phyloP scores from a whole-genome alignment of 2,888 invertebrate species.

The Mythimna impura region DNA sequence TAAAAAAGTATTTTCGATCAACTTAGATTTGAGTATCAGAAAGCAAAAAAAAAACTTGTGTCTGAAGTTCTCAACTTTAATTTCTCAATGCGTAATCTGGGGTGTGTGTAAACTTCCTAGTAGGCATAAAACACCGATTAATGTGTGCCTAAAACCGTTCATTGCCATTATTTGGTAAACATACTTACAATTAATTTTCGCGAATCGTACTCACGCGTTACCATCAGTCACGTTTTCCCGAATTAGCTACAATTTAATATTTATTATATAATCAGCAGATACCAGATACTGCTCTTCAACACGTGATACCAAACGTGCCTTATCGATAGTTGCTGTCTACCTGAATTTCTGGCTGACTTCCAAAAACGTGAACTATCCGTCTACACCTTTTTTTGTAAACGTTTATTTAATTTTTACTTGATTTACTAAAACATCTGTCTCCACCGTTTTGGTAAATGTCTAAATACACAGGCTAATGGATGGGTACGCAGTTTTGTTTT shows the following conservation, averaged over 20 bases:
- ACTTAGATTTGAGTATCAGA: no score
- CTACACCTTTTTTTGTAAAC: conserved; percentile 7
- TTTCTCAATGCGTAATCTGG: no score
- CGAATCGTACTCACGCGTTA: background rate
- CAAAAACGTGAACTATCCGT: conserved; percentile 27
- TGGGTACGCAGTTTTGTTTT: conserved; percentile 1
- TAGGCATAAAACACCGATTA: background rate
- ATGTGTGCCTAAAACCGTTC: background rate
- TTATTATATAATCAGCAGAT: conserved; percentile 26
- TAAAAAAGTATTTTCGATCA: no score
- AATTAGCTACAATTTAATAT: conserved; percentile 28
- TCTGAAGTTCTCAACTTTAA: no score
- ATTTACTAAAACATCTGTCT: conserved; percentile 42
- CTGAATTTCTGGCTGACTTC: conserved; percentile 19
- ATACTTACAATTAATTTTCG: background rate
- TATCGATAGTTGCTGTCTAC: conserved; percentile 5
- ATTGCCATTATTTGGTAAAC: background rate
- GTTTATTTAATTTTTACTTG: conserved; percentile 30
- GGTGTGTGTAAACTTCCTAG: background rate
- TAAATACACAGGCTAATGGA: background rate
- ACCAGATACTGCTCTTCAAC: conserved; percentile 14
- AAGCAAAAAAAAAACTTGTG: no score
- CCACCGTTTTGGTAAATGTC: conserved; percentile 34
- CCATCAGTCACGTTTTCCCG: conserved; percentile 18
- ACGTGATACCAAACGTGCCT: conserved; percentile 37